These are phyloP conservation scores for Ichneumon xanthorius DNA, from an alignment of 2,888 invertebrate species.

Conservation along the genomic window DNA sequence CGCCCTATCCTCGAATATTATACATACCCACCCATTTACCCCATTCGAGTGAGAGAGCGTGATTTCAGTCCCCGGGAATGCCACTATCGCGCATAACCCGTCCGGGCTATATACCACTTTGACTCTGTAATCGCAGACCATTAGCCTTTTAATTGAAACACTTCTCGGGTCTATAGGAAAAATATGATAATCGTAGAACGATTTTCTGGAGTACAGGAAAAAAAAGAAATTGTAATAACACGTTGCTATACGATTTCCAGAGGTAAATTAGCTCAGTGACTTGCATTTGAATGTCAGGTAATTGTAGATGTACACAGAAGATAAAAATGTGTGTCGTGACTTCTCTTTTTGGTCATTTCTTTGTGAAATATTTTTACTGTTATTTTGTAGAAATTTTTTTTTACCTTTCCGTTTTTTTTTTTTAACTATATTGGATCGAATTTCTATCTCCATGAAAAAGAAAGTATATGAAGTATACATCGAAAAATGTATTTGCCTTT, in stretches of 20 bases:
- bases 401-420: neutral
- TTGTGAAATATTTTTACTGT: too few species aligned
- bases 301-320: too few species aligned
- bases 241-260: neutral
- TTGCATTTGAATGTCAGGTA: too few species aligned
- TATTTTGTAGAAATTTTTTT: neutral
- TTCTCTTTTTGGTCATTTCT: too few species aligned
- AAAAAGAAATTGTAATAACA: neutral
- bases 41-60: slow-evolving; percentile 37
- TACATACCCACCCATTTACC: slow-evolving; percentile 41
- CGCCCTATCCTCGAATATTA: slow-evolving; percentile 58
- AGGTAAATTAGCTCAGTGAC: too few species aligned
- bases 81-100: slow-evolving; percentile 48
- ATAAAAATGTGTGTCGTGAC: too few species aligned
- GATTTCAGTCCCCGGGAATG: slow-evolving; percentile 49
- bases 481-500: too few species aligned
- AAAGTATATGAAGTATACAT: too few species aligned
- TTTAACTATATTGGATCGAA: too few species aligned
- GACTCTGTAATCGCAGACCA: slow-evolving; percentile 57
- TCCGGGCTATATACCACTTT: slow-evolving; percentile 45
- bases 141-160: slow-evolving; percentile 63
- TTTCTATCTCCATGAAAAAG: too few species aligned
- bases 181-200: slow-evolving; percentile 23
- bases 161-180: slow-evolving; percentile 15
- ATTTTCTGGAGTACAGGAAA: slow-evolving; percentile 7